These are phyloP conservation scores for Euzetes globulus DNA, from an alignment of 2,888 invertebrate genomes.

Conservation along the genomic window DNA sequence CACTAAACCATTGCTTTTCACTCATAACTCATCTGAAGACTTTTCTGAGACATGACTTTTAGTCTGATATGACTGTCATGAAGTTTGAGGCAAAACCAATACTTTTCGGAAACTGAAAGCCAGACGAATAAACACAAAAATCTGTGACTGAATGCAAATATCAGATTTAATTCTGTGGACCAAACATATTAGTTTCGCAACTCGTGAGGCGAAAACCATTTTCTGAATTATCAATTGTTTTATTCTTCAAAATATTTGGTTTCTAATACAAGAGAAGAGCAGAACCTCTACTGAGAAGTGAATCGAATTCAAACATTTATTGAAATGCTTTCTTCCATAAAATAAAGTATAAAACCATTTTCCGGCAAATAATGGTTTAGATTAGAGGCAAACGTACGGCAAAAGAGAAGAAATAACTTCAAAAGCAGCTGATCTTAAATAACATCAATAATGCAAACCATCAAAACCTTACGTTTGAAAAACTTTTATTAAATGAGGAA, in stretches of 20 bases:
- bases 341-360: background rate
- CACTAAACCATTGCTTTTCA: background rate
- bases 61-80: background rate
- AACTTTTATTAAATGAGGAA: background rate
- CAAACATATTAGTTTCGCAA: background rate
- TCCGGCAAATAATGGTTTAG: background rate
- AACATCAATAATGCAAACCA: background rate
- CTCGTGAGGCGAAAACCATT: background rate
- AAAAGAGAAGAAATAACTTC: background rate
- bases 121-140: background rate
- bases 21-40: background rate
- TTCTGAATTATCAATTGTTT: background rate
- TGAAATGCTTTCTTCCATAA: too few relatives aligned
- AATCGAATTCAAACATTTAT: too few relatives aligned
- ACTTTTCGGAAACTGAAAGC: background rate
- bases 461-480: background rate
- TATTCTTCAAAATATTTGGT: too few relatives aligned
- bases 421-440: constrained; percentile 4
- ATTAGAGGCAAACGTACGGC: background rate
- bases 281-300: too few relatives aligned
- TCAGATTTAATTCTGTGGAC: background rate
- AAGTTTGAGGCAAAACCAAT: background rate
- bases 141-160: background rate
- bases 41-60: background rate
- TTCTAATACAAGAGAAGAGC: too few relatives aligned